Base-by-base conservation (phyloP, 2,113 vertebrate species). In the Sylvia atricapilla region DNA sequence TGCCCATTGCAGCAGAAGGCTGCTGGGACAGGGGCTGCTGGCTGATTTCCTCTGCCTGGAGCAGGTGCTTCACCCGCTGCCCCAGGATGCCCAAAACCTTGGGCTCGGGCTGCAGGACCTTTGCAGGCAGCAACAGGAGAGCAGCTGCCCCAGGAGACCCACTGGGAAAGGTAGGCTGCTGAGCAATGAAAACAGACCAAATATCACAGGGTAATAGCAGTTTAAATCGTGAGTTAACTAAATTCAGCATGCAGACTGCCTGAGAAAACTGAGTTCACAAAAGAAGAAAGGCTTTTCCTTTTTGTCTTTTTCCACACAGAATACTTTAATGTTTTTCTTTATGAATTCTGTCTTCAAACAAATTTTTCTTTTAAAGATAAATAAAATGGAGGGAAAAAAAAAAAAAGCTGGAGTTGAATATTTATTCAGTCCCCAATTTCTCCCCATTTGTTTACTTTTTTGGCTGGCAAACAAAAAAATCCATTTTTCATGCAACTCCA, bases 401-500 rank as follows among this genome's bases (percentile, higher is more conserved):
- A 63, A 89, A 82, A 41, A 37, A 28, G 22, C 33, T 77, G 21
- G 68, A 88, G 74, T 14, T 55, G 35, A 93, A 81, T 90, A 92
- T 93, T 96, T 96, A 86, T 94, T 92, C 73, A 89, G 79, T 41
- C 47, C n/a, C 60, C n/a, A 82, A 7, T 86, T 96, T 83, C 78
- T 30, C 27, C 60, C 86, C 49, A 63, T 94, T 92, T 95, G 90
- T 95, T 97, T 97, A 90, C 64, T 94, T 93, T 93, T 68, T 90
- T 94, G 94, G 72, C 76, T 90, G 80, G 90, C 92, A 96, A 95
- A 96, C 39, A 97, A 95, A 93, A 91, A 94, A 96, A 96, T 95
- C 68, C 76, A 95, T 95, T 97, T 93, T 96, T 95, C 93, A 96
- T 24, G 4, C 91, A 84, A 69, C 83, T 93, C 80, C 89, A 81